Base-by-base conservation (phyloP, 2,797 vertebrate species). In the Acropternis orthonyx region DNA sequence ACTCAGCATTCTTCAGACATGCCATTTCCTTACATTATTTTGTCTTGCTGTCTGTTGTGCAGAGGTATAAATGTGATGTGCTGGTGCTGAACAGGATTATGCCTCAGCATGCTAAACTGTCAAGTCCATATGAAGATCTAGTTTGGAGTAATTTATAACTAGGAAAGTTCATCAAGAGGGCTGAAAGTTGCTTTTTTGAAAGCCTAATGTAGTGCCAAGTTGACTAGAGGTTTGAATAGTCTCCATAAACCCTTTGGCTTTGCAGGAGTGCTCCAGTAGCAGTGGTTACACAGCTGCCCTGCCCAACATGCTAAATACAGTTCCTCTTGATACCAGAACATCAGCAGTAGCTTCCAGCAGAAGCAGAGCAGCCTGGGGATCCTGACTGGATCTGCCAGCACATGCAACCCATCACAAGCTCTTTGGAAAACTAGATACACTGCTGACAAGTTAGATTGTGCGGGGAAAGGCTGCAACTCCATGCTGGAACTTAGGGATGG, bases 231-330 rank as follows among this genome's bases (percentile, higher is more conserved):
- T 46, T 67, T 0, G 1, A 69, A 37, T 8, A 86, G 46, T 71
- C 12, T 72, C 12, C 8, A 5, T 41, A 63, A 92, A 9, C 10
- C 21, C 16, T 15, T 36, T 7, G 12, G 7, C 24, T 58, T 84
- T 86, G 61, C 32, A 28, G 51, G 51, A 89, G 12, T 37, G 7
- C 46, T 86, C 28, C 81, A 65, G 62, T 0, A n/a, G 12, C 9
- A 30, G 26, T 12, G 22, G 48, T 61, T 73, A 52, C 58, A 23
- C 2, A 3, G 19, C 10, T 1, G 5, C 4, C 2, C 4, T 62
- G 18, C 13, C 16, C 0, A 0, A 32, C 20, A 0, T 36, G 18
- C 34, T 44, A 7, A 52, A 23, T 67, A 4, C 14, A 4, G 39
- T 63, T 68, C 65, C 26, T 21, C 10, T 8, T 55, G 63, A 28